Evolutionary conservation across 2,797 vertebrate species (phyloP).

Genomic region (Euphonia xanthogaster): DNA sequence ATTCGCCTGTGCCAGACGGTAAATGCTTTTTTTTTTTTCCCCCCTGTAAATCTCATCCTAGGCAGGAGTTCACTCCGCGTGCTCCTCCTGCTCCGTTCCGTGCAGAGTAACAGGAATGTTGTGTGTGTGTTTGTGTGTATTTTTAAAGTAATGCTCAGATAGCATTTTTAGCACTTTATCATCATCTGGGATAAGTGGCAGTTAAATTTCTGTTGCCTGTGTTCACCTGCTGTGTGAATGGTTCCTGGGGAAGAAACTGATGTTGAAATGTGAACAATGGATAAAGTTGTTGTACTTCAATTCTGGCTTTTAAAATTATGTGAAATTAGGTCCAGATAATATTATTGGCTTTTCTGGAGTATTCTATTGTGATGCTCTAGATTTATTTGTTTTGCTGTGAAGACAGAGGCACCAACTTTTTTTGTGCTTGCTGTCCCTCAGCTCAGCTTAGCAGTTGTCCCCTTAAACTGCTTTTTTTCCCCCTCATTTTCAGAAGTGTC

Average conservation of each 20-base stretch:
- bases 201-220: not conserved
- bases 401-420: not conserved
- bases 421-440: not conserved
- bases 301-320: not conserved
- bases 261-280: not conserved
- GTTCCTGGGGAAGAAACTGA: not conserved
- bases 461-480: not conserved
- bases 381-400: not conserved
- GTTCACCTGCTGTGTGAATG: not conserved
- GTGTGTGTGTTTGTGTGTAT: not conserved
- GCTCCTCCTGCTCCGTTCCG: not conserved
- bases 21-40: not conserved
- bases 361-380: not conserved
- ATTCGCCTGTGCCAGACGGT: constrained; percentile 19
- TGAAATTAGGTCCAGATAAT: not conserved
- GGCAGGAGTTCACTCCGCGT: not conserved
- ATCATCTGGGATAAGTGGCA: not conserved
- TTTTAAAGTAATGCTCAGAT: not conserved
- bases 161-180: not conserved
- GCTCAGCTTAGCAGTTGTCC: not conserved
- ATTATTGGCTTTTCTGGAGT: not conserved
- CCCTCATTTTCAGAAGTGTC: not conserved
- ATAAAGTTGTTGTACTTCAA: not conserved
- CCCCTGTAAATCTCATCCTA: not conserved
- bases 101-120: not conserved